Percentiles rank a stretch among this genome's conserved stretches.
Evolutionary conservation across 1,140 invertebrate species (phyloP).

Genomic region (Octopus bimaculoides): DNA sequence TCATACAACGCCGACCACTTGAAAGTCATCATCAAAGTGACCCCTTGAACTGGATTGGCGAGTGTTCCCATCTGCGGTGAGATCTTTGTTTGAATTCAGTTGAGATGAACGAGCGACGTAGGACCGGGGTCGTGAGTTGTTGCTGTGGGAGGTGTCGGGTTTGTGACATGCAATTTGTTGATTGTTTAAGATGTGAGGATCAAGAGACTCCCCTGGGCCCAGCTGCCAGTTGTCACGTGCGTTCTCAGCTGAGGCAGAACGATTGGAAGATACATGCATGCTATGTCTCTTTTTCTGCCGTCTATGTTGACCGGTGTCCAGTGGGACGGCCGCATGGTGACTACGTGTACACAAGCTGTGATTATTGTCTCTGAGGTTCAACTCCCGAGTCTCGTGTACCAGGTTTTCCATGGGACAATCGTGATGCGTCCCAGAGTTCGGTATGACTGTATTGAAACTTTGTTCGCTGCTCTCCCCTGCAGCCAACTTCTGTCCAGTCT

Average conservation of each 20-base stretch:
- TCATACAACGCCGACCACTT: slow-evolving; percentile 6
- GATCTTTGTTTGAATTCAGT: not conserved
- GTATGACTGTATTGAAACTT: slow-evolving; percentile 29
- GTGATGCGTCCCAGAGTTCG: not conserved
- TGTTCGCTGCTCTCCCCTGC: slow-evolving; percentile 25
- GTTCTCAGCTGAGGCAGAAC: not conserved
- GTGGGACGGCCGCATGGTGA: not conserved
- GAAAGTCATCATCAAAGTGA: slow-evolving; percentile 6
- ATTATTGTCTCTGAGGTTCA: slow-evolving; percentile 19
- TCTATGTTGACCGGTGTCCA: not conserved
- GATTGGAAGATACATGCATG: not conserved
- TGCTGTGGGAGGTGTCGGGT: not conserved
- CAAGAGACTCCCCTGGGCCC: not conserved
- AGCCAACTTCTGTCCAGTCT: slow-evolving; percentile 3
- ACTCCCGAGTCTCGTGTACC: slow-evolving; percentile 19
- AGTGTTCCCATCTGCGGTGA: not conserved
- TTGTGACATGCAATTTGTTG: not conserved
- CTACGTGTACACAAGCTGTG: not conserved
- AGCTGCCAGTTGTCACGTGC: not conserved
- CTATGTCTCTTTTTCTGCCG: not conserved
- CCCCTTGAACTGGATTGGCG: not conserved
- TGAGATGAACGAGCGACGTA: not conserved
- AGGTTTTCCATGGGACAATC: slow-evolving; percentile 22
- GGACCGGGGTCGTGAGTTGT: not conserved
- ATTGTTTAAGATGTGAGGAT: not conserved